Base-by-base conservation (phyloP, 2,797 vertebrate genomes). In the Falco cherrug region DNA sequence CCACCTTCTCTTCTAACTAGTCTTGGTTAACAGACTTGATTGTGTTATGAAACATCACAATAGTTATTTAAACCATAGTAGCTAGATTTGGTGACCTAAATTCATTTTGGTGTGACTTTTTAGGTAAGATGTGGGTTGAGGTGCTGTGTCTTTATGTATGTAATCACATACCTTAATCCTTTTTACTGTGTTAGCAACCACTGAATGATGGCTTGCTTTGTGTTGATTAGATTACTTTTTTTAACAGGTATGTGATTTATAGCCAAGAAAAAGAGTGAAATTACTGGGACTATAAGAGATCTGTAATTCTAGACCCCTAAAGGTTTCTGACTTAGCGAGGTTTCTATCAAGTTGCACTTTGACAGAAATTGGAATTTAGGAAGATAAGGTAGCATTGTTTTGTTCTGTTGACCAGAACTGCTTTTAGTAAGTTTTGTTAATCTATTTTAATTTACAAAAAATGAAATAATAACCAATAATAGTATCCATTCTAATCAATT, bases 131-230 rank as follows among this genome's bases (percentile, higher is more conserved):
- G 21, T 15, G 43, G 16, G 12, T 37, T 53, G 35, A 33, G 70
- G 24, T 4, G 3, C 31, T 56, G 5, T n/a, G 5, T 51, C 31
- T 61, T 54, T 21, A 3, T 48, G 16, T 47, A 0, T 24, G 18
- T 48, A 24, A 20, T 65, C 10, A 2, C 5, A 2, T n/a, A 15
- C 7, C 7, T 60, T 39, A 31, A n/a, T 59, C 21, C 15, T 74
- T 80, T 45, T 77, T 37, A 5, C 16, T 35, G 35, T 47, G 10
- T 54, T 75, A 25, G 41, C 39, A 33, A 1, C 28, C 80, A 3
- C 5, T 67, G 64, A 59, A 4, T 67, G 41, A 28, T 54, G 47
- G 39, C 56, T 1, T 0, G 37, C 18, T 67, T 85, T 21, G 5
- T 79, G 33, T 67, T 74, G 48, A 5, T 50, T 59, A 10, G 17